Evolutionary conservation across 2,113 vertebrate genomes (phyloP).

Genomic region (Machaerirhynchus nigripectus): DNA sequence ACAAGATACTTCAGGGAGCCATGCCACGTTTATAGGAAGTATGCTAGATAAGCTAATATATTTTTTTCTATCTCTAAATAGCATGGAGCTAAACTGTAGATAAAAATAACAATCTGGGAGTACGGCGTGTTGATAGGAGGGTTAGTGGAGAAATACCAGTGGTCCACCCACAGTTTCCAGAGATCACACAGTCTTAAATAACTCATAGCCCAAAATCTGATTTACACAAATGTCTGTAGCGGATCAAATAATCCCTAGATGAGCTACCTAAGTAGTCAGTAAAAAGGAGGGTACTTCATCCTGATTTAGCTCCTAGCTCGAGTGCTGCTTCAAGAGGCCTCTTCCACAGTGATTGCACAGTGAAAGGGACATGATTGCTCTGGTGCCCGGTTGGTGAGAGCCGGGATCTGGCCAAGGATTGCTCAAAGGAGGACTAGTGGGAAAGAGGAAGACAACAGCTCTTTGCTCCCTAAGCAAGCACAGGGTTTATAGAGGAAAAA

Average conservation of each 20-base stretch:
- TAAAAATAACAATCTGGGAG: slow-evolving; percentile 6
- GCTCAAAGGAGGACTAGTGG: neutral
- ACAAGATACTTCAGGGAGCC: neutral
- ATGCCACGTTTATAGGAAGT: neutral
- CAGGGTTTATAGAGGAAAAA: neutral
- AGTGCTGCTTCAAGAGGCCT: neutral
- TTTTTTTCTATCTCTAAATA: neutral
- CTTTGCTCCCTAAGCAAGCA: neutral
- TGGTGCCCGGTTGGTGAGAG: accelerated
- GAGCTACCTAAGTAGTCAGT: neutral
- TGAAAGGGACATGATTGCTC: neutral
- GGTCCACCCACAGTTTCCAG: neutral
- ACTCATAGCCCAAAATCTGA: neutral
- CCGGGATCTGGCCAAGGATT: accelerated
- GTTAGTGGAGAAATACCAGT: neutral
- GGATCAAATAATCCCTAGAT: neutral
- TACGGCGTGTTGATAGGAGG: accelerated
- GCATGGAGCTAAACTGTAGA: neutral
- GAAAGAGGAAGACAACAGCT: accelerated
- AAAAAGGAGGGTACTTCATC: slow-evolving; percentile 18
- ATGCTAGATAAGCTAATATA: neutral
- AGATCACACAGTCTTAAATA: neutral
- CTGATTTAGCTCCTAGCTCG: neutral
- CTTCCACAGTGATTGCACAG: neutral
- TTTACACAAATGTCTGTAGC: neutral